Base-by-base conservation (phyloP, 2,888 invertebrate species). In the Aporophyla nigra region DNA sequence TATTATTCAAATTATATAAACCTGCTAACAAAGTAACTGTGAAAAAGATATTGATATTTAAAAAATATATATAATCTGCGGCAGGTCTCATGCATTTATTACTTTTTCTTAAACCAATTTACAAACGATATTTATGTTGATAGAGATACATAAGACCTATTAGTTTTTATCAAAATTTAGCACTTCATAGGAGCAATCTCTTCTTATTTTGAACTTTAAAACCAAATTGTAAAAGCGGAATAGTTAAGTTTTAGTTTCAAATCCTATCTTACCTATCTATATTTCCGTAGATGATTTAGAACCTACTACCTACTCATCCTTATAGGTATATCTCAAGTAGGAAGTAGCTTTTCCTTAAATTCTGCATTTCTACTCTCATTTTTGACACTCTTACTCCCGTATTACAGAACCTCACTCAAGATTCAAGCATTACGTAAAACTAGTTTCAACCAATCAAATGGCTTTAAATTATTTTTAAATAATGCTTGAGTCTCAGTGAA, bases 161-260 rank as follows among this genome's bases (percentile, higher is more conserved):
- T 46, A 12, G 43, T 19, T 27, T 56, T 24, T 1, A 58, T 19
- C 16, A 27, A 58, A 58, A 27, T 27, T 1, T 4, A 16, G 9
- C 58, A 9, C 9, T n/a, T 16, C 1, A 16, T 7, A 27, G 24
- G 16, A 56, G 7, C 9, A 33, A 33, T 59, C 10, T 4, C 0
- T 21, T 59, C 5, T 59, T 33, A 19, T 19, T 21, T 33, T 24
- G 1, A 27, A 7, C 16, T 58, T 3, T 0, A 5, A 59, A 59
- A 59, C 0, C 0, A 0, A 33, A 21, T 59, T 59, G 2, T 0
- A 21, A 33, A 33, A 5, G 5, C 33, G 5, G 33, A 33, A 21
- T 10, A 33, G 33, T 5, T 5, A 33, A 58, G 58, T 27, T 58
- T 58, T 27, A 27, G 27, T 58, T 27, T 58, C 2, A 7, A 58